phyloP scores from a whole-genome alignment of 2,888 invertebrate genomes.

The Sphaerophoria rueppellii region DNA sequence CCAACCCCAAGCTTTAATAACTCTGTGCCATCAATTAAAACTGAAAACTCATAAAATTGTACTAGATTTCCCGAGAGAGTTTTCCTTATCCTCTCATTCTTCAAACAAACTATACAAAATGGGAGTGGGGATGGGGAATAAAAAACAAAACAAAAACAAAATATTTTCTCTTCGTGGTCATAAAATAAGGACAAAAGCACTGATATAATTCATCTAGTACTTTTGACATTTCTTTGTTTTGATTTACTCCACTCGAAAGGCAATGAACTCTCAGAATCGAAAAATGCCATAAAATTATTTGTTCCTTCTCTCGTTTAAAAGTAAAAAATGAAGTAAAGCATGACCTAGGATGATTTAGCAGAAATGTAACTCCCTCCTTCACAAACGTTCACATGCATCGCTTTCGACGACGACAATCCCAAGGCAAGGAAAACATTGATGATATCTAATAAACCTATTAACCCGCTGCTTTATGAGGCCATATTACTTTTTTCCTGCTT shows the following conservation, averaged over 20 bases:
- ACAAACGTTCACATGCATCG: not conserved
- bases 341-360: constrained; percentile 13
- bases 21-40: no score
- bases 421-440: constrained; percentile 5
- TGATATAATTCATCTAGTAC: not conserved
- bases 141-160: no score
- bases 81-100: no score
- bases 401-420: not conserved
- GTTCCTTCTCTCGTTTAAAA: not conserved
- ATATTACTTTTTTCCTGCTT: constrained; percentile 20
- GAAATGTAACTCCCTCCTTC: not conserved
- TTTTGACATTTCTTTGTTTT: not conserved
- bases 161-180: no score
- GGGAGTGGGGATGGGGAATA: no score
- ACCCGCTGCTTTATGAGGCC: constrained; percentile 8
- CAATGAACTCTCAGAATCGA: not conserved
- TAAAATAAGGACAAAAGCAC: not conserved
- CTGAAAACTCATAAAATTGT: no score
- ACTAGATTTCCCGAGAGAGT: no score
- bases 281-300: not conserved
- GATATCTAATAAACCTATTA: constrained; percentile 24
- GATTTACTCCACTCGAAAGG: not conserved
- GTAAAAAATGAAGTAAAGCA: not conserved
- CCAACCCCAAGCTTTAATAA: no score
- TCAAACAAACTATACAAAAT: no score